Evolutionary conservation across 2,797 vertebrate genomes (phyloP).

Genomic region (Chaunax sp.): DNA sequence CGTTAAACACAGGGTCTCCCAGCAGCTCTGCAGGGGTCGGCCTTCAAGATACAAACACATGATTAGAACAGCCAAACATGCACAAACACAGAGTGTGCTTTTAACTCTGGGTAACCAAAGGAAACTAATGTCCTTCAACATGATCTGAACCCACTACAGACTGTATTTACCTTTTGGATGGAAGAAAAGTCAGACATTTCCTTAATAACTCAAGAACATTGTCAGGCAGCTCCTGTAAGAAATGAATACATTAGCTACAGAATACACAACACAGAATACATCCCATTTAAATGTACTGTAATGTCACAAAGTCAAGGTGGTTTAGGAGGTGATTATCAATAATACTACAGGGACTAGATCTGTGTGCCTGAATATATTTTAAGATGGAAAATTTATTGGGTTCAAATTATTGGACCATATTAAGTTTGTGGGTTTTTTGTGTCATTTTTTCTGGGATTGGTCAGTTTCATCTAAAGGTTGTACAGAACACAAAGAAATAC

Average conservation of each 20-base stretch:
- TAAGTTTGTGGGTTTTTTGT: not conserved
- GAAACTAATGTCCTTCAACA: slow-evolving; percentile 11
- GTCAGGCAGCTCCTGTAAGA: slow-evolving; percentile 88
- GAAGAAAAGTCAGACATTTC: slow-evolving; percentile 94
- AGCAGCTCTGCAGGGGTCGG: slow-evolving; percentile 90
- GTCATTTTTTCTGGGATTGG: not conserved
- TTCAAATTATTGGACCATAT: not conserved
- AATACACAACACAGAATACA: not conserved
- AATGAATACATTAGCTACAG: slow-evolving; percentile 23
- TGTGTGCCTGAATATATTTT: not conserved
- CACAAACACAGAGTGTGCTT: not conserved
- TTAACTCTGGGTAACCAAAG: too few species aligned
- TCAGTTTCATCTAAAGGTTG: not conserved
- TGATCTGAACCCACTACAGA: slow-evolving; percentile 28
- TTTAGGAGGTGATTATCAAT: not conserved
- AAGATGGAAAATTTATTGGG: too few species aligned
- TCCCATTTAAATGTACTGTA: not conserved
- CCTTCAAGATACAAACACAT: slow-evolving; percentile 70
- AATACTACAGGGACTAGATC: not conserved
- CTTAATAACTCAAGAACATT: slow-evolving; percentile 86
- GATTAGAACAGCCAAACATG: not conserved
- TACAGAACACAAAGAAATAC: not conserved
- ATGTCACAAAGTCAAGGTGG: not conserved
- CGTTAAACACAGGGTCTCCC: slow-evolving; percentile 85
- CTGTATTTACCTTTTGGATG: slow-evolving; percentile 89